These are phyloP conservation scores for Ctenodactylus gundi DNA, from an alignment of 2,113 vertebrate species.

Conservation along the genomic window DNA sequence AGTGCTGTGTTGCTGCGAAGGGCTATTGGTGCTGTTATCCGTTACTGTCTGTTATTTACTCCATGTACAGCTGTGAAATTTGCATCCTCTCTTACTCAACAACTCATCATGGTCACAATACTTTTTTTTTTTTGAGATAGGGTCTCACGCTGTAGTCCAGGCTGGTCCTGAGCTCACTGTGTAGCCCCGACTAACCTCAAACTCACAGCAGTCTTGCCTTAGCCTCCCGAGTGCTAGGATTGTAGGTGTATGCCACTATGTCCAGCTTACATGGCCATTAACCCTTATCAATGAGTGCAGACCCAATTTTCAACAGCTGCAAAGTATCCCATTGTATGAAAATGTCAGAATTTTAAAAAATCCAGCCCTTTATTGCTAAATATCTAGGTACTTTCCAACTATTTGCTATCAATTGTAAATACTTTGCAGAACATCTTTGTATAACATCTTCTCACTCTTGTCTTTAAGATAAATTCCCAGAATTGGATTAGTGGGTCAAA, in stretches of 20 bases:
- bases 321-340: neutral
- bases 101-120: neutral
- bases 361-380: neutral
- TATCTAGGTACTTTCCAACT: constrained; percentile 41
- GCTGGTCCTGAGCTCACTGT: too few relatives aligned
- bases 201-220: too few relatives aligned
- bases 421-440: constrained; percentile 16
- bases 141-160: too few relatives aligned
- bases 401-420: constrained; percentile 40
- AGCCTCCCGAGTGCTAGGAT: too few relatives aligned
- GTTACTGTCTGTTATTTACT: neutral
- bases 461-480: neutral
- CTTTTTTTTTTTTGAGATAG: too few relatives aligned
- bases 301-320: neutral
- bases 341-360: neutral
- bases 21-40: neutral
- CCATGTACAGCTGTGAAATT: neutral
- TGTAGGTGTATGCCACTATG: too few relatives aligned
- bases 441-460: constrained; percentile 15
- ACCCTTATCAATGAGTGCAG: neutral
- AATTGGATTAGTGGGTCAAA: neutral
- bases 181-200: too few relatives aligned
- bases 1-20: neutral
- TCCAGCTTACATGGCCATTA: too few relatives aligned
- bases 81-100: neutral